A percentile compares a stretch with the other conserved stretches of the same genome.
Conservation (phyloP, 2,797 vertebrate species). For the Bufotes viridis region DNA sequence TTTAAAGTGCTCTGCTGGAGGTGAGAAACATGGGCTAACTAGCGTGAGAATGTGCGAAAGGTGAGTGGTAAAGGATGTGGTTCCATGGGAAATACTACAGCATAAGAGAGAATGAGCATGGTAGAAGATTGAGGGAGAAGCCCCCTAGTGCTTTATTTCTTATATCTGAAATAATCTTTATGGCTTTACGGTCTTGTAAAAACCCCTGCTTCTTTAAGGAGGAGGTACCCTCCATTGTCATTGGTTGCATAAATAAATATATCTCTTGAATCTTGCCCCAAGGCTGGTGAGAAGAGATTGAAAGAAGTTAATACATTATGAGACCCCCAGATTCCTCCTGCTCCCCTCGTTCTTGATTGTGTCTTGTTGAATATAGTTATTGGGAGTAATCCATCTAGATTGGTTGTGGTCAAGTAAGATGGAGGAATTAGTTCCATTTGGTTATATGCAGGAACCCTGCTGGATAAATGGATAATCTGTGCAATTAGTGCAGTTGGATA, state of each 20-base stretch:
- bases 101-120: conserved; percentile 47
- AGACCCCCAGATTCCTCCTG: not conserved
- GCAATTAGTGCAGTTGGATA: conserved; percentile 50
- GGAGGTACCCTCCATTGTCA: not conserved
- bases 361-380: not conserved
- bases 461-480: conserved; percentile 21
- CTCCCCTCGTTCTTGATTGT: not conserved
- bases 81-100: not conserved
- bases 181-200: conserved; percentile 47
- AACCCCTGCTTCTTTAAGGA: conserved; percentile 1
- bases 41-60: not conserved
- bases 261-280: not conserved
- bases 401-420: not conserved
- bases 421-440: conserved; percentile 32
- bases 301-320: not conserved
- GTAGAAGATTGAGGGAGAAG: conserved; percentile 63
- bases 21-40: not conserved
- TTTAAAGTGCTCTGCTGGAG: conserved; percentile 36
- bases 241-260: not conserved
- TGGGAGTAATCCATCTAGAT: not conserved
- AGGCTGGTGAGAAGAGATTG: not conserved
- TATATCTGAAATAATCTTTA: conserved; percentile 34
- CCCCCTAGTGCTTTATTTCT: conserved; percentile 72
- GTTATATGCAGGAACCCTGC: conserved; percentile 6
- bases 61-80: not conserved